These are phyloP conservation scores for Conomelus anceps DNA, from an alignment of 2,888 invertebrate genomes.

Conservation along the genomic window DNA sequence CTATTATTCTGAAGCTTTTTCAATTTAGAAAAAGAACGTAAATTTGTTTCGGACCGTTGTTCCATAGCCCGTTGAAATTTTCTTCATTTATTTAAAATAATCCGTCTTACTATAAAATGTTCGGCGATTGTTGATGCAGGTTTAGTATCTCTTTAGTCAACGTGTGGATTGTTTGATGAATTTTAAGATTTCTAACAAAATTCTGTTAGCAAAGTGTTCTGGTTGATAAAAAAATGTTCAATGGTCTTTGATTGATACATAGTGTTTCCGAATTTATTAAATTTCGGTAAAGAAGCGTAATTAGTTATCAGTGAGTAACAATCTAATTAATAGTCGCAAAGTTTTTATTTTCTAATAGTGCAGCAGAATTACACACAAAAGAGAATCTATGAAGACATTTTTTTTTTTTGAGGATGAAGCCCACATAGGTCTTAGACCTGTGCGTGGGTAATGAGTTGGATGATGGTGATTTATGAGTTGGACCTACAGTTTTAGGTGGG, in stretches of 20 bases:
- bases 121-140: neutral
- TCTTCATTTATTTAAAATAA: neutral
- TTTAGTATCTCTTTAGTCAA: neutral
- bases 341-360: too few species aligned
- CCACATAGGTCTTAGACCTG: too few species aligned
- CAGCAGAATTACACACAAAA: neutral
- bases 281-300: neutral
- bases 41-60: neutral
- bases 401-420: too few species aligned
- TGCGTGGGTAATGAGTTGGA: too few species aligned
- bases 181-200: neutral
- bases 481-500: too few species aligned
- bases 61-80: neutral
- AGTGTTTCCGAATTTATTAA: neutral
- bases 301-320: too few species aligned
- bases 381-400: too few species aligned
- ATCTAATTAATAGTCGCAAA: too few species aligned
- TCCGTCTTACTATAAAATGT: neutral
- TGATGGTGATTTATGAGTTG: too few species aligned
- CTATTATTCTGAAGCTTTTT: neutral
- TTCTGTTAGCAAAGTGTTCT: too few species aligned
- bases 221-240: too few species aligned
- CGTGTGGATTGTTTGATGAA: neutral
- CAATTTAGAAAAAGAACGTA: neutral
- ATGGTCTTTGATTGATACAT: neutral